Evolutionary conservation across 2,797 vertebrate genomes (phyloP), one percentile per base, ranked within the genome.

Genomic region (Cygnus olor): DNA sequence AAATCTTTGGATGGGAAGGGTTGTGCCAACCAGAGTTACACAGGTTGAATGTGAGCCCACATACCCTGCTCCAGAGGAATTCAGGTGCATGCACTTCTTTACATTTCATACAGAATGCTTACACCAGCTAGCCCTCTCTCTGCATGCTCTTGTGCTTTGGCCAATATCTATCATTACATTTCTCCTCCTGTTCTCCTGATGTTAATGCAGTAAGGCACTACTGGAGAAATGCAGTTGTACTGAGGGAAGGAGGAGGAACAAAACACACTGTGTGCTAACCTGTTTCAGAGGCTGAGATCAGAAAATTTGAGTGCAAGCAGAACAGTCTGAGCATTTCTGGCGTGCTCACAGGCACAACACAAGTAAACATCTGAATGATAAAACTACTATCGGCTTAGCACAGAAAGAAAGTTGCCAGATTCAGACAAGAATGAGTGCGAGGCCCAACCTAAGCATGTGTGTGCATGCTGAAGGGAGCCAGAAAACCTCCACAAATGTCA

Each of bases 331-430:
- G 49, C 47, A 79, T 90, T 94, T 93, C 95, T 97, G 94, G 94
- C 32, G 5, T 85, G 83, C 71, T 88, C 57, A 71, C 78, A 95
- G 93, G 64, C 91, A 93, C 91, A 94, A 93, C 88, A 91, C 80
- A 78, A 94, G 86, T 93, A 95, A 95, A 95, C 72, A 92, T 88
- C 88, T 94, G 88, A 96, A 96, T 85, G 95, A 97, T 91, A 93
- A 94, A 95, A 95, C 93, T 94, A 68, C 89, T 93, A 95, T 95
- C 94, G 1, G 78, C 61, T 90, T 80, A 74, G 49, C 78, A 36
- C 4, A 93, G 64, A 89, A 92, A 78, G 80, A 61, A 94, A 83
- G 38, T 79, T 95, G 79, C 69, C 76, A 91, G 93, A 77, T 73
- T 68, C 69, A 95, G 84, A 84, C 78, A 73, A 76, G 84, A 80